Evolutionary conservation across 2,113 vertebrate species (phyloP), one percentile per base, ranked within the genome.

Genomic region (Coptodon bakossiorum): DNA sequence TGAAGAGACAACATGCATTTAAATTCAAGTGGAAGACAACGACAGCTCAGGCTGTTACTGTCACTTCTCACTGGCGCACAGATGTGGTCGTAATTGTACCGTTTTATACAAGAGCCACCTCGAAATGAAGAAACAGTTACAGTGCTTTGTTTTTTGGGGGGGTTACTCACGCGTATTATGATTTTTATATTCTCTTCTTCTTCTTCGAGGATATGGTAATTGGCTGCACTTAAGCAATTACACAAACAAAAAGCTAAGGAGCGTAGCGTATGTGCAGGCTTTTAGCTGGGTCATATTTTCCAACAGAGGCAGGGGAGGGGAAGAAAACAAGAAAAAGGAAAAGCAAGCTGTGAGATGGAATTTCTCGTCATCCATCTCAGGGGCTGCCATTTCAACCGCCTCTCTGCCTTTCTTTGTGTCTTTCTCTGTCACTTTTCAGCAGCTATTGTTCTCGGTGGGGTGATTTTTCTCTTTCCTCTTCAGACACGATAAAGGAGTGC

Each of bases 201-300:
- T 19, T 81, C 71, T 82, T 10, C 1, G 2, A 54, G 76, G 43
- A 59, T 83, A 84, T 76, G 48, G 84, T 88, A 89, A 93, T 90
- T 86, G 81, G 73, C 87, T 89, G 80, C 90, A 88, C 90, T 92
- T 90, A 81, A 92, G 85, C 83, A 89, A 88, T 92, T 91, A 92
- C 53, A 88, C 83, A 90, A 89, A 90, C 82, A 89, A 79, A 88
- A 89, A 86, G 78, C 86, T 36, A 80, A 27, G 40, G 54, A 85
- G 19, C 2, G 29, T 40, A 43, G 80, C 53, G 63, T 61, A 57
- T 87, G 80, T 57, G 40, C 27, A 43, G 27, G 89, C 84, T 80
- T 92, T 92, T 76, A 82, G 86, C 57, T 83, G 83, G 81, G 53
- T 89, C 89, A 84, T 48, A 85, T 88, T 91, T 93, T 94, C 82